Evolutionary conservation across 2,797 vertebrate genomes (phyloP), one percentile per base, ranked within the genome.

Genomic region (Pelodytes ibericus): DNA sequence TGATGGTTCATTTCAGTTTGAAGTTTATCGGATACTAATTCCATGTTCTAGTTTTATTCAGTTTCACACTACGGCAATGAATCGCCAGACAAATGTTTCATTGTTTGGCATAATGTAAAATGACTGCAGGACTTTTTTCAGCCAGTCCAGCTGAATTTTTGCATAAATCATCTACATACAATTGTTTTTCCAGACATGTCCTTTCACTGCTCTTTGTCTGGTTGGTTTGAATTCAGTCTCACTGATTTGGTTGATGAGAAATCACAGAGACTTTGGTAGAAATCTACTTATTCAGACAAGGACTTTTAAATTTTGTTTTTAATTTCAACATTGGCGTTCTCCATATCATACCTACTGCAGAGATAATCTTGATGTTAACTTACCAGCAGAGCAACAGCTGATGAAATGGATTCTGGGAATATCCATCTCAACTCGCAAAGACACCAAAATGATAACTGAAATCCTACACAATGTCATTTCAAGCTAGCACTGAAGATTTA

Each of bases 1-100:
- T 16, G 41, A 78, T 88, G 84, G 86, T 88, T 89, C 86, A 86
- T 85, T 81, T 82, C 81, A 80, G 83, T 85, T 79, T 86, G 83
- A 77, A 84, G 83, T 85, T 88, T 86, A 90, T 84, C 86, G 85
- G 75, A 86, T 85, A 86, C 74, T 84, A 84, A 86, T 86, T 86
- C 84, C 80, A 72, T 33, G 80, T 85, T 84, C 71, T 85, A 47
- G 61, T 73, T 73, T 74, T 47, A 73, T 58, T 79, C 44, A 44
- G 44, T 69, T 59, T 68, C 65, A 69, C 71, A 73, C 41, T 73
- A 41, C 15, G 8, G 57, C 39, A 41, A 22, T 29, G 64, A 20
- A 63, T 44, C 29, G 6, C 57, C 59, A 44, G 18, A 79, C 64
- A 73, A 58, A 62, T 29, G n/a, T 30, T 79, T 31, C 20, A 18